These are phyloP conservation scores for Dicycla oo DNA, from an alignment of 2,888 invertebrate genomes.

Conservation along the genomic window DNA sequence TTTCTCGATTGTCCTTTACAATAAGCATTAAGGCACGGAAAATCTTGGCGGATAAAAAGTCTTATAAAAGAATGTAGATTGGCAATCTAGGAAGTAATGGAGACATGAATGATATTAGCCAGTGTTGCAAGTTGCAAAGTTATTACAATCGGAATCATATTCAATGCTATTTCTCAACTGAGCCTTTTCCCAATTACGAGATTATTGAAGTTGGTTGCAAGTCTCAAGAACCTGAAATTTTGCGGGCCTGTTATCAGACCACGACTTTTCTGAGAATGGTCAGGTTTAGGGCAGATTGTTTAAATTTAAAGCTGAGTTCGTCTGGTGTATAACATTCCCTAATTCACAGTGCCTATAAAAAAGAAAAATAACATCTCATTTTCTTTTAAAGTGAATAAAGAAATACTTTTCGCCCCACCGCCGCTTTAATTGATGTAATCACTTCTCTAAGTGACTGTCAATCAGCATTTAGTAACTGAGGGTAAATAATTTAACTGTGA, in stretches of 20 bases:
- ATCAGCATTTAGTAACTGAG: constrained; percentile 38
- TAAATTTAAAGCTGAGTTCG: background rate
- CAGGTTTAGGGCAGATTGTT: background rate
- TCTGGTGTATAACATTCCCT: no score
- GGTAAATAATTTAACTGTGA: constrained; percentile 18
- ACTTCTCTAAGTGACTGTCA: constrained; percentile 36
- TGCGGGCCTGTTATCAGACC: background rate
- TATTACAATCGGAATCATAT: constrained; percentile 10
- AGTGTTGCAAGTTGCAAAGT: constrained; percentile 11
- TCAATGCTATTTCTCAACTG: constrained; percentile 4
- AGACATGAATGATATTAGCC: background rate
- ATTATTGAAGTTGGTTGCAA: background rate
- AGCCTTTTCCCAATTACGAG: background rate
- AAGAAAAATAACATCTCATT: background rate
- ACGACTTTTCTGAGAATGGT: background rate
- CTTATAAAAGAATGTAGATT: constrained; percentile 11
- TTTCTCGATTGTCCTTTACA: constrained; percentile 21
- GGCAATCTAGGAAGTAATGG: constrained; percentile 22
- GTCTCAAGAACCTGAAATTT: background rate
- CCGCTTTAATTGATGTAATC: constrained; percentile 39
- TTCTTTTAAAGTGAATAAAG: background rate
- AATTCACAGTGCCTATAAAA: background rate
- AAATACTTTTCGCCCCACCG: background rate
- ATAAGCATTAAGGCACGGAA: background rate
- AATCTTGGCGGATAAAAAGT: background rate